These are phyloP conservation scores for Ceyx melanurus DNA, from an alignment of 2,113 vertebrate genomes.

Conservation along the genomic window DNA sequence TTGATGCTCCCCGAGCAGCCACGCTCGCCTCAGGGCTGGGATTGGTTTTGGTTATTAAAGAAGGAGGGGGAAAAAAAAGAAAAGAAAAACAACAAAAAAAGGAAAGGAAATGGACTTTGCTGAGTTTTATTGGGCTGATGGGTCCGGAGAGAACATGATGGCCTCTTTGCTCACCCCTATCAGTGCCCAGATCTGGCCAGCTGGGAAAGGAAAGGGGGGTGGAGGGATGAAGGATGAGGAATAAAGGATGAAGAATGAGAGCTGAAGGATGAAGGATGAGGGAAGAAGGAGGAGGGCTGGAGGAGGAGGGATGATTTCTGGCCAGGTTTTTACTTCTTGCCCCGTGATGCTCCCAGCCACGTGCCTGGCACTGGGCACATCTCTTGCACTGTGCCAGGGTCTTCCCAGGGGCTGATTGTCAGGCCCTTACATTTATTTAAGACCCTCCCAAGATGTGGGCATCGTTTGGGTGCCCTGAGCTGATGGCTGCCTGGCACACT, in stretches of 20 bases:
- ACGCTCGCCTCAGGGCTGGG: not conserved
- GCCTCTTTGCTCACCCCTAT: not conserved
- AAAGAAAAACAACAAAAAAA: no score
- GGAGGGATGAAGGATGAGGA: not conserved
- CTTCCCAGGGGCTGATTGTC: not conserved
- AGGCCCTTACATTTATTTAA: not conserved
- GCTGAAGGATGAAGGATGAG: not conserved
- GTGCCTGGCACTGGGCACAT: not conserved
- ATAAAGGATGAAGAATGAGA: not conserved
- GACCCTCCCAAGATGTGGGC: not conserved
- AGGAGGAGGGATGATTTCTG: not conserved
- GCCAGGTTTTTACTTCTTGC: not conserved
- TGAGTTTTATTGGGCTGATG: not conserved
- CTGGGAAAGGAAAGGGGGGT: not conserved
- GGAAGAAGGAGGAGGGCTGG: not conserved
- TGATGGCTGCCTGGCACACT: accelerated
- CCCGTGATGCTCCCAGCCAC: accelerated
- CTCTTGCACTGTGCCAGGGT: not conserved
- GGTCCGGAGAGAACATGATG: not conserved
- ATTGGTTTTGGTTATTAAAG: not conserved
- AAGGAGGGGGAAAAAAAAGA: not conserved
- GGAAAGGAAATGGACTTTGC: slow-evolving; percentile 31
- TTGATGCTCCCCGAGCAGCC: not conserved
- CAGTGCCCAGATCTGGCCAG: not conserved
- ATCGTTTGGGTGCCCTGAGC: not conserved